Percentiles rank a stretch among this genome's conserved stretches.
phyloP scores from a whole-genome alignment of 2,113 vertebrate species.

The Gadus chalcogrammus region DNA sequence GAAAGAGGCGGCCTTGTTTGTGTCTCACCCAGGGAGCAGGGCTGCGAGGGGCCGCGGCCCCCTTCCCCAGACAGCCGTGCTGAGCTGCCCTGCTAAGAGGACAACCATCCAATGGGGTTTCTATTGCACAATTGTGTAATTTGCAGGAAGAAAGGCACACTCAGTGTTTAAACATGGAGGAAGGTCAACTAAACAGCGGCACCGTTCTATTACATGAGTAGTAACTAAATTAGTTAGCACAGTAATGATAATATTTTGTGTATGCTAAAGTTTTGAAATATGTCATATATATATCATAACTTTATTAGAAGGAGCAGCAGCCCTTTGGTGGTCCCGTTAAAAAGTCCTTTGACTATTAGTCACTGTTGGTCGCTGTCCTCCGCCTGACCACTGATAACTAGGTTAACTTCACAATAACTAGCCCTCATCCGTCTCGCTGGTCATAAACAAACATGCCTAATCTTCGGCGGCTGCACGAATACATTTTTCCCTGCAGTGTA shows the following conservation, averaged over 20 bases:
- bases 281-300: background rate
- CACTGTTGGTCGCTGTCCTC: constrained; percentile 15
- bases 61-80: constrained; percentile 41
- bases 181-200: no score
- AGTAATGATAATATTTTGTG: no score
- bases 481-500: constrained; percentile 27
- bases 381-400: constrained; percentile 25
- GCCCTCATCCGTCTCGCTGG: constrained; percentile 30
- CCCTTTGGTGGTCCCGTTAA: constrained; percentile 4
- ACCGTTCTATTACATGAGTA: no score
- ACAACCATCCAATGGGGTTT: constrained; percentile 31
- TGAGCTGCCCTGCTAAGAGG: constrained; percentile 31
- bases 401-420: constrained; percentile 27
- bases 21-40: constrained; percentile 45
- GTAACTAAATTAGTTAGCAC: no score
- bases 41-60: constrained; percentile 27
- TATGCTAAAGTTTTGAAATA: no score
- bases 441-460: constrained; percentile 59
- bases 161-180: no score
- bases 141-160: constrained; percentile 1
- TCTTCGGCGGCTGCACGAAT: constrained; percentile 56
- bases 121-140: background rate
- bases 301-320: constrained; percentile 36
- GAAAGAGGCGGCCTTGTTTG: constrained; percentile 63
- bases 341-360: constrained; percentile 22